Evolutionary conservation across 2,113 vertebrate species (phyloP).

Genomic region (Colistium nudipinnis): DNA sequence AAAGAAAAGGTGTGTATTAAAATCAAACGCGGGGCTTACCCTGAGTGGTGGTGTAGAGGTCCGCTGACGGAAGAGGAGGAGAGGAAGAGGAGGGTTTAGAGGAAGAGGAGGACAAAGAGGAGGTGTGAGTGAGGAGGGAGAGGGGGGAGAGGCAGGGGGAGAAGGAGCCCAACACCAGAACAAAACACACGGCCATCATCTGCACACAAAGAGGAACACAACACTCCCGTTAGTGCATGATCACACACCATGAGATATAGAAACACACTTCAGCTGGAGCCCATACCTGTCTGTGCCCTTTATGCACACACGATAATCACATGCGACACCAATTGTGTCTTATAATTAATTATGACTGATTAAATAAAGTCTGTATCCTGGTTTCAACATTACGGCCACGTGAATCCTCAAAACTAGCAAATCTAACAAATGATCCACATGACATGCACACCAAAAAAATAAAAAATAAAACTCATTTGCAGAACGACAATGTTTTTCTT

Average conservation of each 20-base stretch:
- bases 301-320: not conserved
- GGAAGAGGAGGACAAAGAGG: conserved; percentile 56
- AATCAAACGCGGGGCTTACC: no score
- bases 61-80: conserved; percentile 81
- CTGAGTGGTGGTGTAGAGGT: conserved; percentile 92
- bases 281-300: not conserved
- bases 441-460: not conserved
- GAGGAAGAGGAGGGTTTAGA: conserved; percentile 83
- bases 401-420: no score
- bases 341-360: no score
- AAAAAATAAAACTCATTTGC: not conserved
- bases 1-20: no score
- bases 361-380: no score
- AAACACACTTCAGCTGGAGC: not conserved
- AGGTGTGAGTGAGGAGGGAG: conserved; percentile 79
- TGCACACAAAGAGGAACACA: conserved; percentile 65
- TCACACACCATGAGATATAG: rapidly evolving
- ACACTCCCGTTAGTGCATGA: not conserved
- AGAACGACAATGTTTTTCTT: not conserved
- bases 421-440: not conserved
- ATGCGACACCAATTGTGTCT: not conserved
- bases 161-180: conserved; percentile 95
- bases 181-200: conserved; percentile 95
- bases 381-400: no score
- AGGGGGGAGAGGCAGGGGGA: conserved; percentile 93